Conservation (phyloP, 2,113 vertebrate species). For the Bombycilla garrulus region DNA sequence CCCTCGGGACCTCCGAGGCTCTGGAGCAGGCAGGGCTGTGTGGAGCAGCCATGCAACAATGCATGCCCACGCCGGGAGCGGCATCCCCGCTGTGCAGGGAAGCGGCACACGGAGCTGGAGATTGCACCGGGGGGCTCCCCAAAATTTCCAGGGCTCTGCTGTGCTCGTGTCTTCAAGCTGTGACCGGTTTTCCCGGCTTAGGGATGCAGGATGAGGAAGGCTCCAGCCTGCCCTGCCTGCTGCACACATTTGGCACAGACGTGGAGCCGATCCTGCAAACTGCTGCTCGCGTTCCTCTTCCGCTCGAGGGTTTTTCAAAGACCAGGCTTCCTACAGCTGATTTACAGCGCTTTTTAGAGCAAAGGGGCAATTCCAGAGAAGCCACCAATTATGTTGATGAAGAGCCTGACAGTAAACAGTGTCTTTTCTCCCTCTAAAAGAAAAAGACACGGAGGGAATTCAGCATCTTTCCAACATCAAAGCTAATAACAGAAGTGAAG, state of each 20-base stretch:
- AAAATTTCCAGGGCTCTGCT: not conserved
- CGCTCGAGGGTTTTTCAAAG: constrained; percentile 11
- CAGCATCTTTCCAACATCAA: constrained; percentile 64
- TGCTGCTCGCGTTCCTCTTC: not conserved
- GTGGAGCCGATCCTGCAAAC: not conserved
- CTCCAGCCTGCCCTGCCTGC: not conserved
- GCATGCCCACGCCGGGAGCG: not conserved
- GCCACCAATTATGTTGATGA: constrained; percentile 66
- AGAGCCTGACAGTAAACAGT: constrained; percentile 60
- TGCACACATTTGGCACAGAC: constrained; percentile 48
- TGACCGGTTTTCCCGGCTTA: not conserved
- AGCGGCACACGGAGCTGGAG: not conserved
- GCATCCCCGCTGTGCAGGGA: accelerated
- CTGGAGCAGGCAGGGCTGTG: not conserved
- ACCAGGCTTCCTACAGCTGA: constrained; percentile 51
- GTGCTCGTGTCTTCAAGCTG: not conserved
- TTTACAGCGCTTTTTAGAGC: constrained; percentile 41
- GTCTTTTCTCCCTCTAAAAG: constrained; percentile 42
- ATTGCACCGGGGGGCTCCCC: not conserved
- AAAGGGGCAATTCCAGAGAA: not conserved
- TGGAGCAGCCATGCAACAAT: accelerated
- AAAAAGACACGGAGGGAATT: constrained; percentile 33
- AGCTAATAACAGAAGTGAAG: constrained; percentile 67
- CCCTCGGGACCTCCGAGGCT: accelerated
- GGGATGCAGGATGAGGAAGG: not conserved